Conservation (phyloP, 1,140 invertebrate species). For the Rhynchophorus ferrugineus region DNA sequence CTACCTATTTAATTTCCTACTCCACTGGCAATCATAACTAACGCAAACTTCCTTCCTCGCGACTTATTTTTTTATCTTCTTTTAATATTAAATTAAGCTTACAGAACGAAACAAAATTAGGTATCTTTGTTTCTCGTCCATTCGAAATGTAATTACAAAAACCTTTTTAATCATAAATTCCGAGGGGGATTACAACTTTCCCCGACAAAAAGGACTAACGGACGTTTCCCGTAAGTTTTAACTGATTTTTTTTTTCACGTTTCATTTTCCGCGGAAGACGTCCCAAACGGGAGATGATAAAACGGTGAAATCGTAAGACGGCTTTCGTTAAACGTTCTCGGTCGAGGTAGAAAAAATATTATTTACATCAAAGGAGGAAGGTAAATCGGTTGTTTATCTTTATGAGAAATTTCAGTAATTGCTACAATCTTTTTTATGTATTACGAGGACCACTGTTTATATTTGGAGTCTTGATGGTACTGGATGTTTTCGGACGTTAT, state of each 20-base stretch:
- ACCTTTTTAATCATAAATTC: constrained; percentile 24
- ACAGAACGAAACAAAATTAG: constrained; percentile 24
- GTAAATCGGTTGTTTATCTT: too few relatives aligned
- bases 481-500: too few relatives aligned
- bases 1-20: not conserved
- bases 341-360: too few relatives aligned
- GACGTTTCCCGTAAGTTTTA: constrained; percentile 12
- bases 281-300: constrained; percentile 4
- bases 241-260: constrained; percentile 10
- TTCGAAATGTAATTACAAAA: constrained; percentile 25
- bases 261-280: not conserved
- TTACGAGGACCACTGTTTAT: too few relatives aligned
- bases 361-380: too few relatives aligned
- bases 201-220: constrained; percentile 16
- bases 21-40: constrained; percentile 9
- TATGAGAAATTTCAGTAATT: too few relatives aligned
- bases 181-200: constrained; percentile 16
- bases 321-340: constrained; percentile 10
- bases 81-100: constrained; percentile 26
- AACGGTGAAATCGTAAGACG: constrained; percentile 17
- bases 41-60: constrained; percentile 8
- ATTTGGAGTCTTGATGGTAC: too few relatives aligned
- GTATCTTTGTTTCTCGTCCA: constrained; percentile 23
- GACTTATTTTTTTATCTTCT: constrained; percentile 18
- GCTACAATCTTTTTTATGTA: too few relatives aligned